Conservation (phyloP, 2,888 invertebrate genomes). For the Mythimna loreyi region DNA sequence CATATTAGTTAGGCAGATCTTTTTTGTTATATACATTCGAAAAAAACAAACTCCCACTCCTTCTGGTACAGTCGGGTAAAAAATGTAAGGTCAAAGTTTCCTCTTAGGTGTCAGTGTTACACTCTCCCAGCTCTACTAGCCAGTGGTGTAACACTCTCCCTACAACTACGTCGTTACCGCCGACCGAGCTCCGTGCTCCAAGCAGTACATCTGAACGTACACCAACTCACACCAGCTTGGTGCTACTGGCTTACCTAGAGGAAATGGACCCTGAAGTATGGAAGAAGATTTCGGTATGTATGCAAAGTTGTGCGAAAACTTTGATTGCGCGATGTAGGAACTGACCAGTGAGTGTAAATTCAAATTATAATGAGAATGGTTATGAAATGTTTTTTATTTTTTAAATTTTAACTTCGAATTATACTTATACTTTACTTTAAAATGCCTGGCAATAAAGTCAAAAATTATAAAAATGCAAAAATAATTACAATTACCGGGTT, state of each 20-base stretch:
- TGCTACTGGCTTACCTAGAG: neutral
- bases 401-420: neutral
- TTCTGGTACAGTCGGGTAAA: no score
- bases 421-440: neutral
- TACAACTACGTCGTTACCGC: rapidly evolving
- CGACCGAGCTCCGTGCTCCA: neutral
- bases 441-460: neutral
- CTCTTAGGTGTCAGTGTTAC: no score
- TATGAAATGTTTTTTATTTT: no score
- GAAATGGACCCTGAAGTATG: neutral
- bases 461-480: neutral
- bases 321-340: conserved; percentile 1
- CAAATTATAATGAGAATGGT: neutral
- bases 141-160: no score
- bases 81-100: no score
- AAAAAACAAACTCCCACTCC: no score
- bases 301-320: neutral
- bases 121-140: no score
- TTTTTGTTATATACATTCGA: no score
- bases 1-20: no score
- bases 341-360: neutral
- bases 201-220: neutral
- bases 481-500: neutral
- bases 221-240: neutral
- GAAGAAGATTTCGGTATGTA: neutral